These are phyloP conservation scores for Neoitamus cyanurus DNA, from an alignment of 2,888 invertebrate species.

Conservation along the genomic window DNA sequence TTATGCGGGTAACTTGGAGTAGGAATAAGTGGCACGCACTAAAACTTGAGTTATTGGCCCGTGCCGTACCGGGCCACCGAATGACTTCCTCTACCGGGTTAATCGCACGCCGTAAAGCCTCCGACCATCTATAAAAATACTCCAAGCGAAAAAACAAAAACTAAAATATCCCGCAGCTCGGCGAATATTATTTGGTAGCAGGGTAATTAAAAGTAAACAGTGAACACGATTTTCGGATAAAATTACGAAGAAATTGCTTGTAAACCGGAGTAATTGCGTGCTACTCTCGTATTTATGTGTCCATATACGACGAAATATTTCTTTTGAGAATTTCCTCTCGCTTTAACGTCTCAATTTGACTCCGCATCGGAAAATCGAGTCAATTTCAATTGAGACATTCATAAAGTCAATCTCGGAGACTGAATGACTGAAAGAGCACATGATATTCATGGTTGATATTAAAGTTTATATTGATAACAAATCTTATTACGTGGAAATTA, in stretches of 20 bases:
- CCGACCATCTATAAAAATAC: neutral
- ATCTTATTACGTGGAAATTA: no score
- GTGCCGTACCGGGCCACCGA: neutral
- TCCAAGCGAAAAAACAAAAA: neutral
- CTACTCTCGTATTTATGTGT: neutral
- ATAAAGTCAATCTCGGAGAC: no score
- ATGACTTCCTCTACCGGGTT: neutral
- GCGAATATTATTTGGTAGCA: neutral
- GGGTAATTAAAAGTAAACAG: neutral
- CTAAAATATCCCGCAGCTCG: neutral
- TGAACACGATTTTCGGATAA: neutral
- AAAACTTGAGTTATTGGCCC: slow-evolving; percentile 18
- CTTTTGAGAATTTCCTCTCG: neutral
- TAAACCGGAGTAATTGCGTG: neutral
- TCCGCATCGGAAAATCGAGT: no score
- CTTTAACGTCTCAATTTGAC: neutral
- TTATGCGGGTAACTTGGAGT: neutral
- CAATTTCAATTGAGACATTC: no score
- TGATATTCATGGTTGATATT: no score
- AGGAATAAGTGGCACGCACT: slow-evolving; percentile 35
- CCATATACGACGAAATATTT: neutral
- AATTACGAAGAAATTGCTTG: neutral
- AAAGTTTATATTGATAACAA: no score
- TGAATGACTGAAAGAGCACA: no score
- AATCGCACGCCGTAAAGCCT: slow-evolving; percentile 6